These are phyloP conservation scores for Pituophis catenifer DNA, from an alignment of 2,113 vertebrate species.

Conservation along the genomic window DNA sequence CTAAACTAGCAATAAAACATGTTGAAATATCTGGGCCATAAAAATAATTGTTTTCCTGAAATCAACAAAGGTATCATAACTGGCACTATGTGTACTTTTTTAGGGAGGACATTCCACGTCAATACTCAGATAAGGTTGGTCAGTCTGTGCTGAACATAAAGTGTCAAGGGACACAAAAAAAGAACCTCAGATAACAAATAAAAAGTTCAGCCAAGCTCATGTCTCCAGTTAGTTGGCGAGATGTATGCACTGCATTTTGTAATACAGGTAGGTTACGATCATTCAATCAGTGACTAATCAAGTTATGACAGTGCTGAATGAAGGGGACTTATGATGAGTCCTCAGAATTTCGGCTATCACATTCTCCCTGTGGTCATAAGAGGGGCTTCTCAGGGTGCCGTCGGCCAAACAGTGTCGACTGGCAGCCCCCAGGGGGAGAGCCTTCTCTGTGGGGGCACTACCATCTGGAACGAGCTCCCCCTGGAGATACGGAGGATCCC, in stretches of 20 bases:
- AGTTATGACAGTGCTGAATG: background rate
- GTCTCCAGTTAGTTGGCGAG: background rate
- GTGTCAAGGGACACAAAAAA: background rate
- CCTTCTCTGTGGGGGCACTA: too few relatives aligned
- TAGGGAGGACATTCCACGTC: background rate
- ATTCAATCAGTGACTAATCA: background rate
- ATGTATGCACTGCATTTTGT: background rate
- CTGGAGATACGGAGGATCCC: too few relatives aligned
- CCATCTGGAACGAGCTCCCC: too few relatives aligned
- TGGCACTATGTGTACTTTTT: background rate
- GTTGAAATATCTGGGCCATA: background rate
- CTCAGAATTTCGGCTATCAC: too few relatives aligned
- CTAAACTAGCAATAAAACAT: background rate
- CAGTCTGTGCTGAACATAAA: background rate
- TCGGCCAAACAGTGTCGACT: too few relatives aligned
- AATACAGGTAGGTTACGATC: background rate
- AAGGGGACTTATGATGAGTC: background rate
- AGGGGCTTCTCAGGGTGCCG: too few relatives aligned
- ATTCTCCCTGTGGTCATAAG: too few relatives aligned
- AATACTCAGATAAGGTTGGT: background rate
- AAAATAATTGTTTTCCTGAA: background rate
- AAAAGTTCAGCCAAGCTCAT: background rate
- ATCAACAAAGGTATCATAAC: background rate
- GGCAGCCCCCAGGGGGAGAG: too few relatives aligned
- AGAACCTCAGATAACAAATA: background rate